Evolutionary conservation across 2,888 invertebrate species (phyloP), one percentile per base, ranked within the genome.

Genomic region (Hirtodrosophila histrioides): DNA sequence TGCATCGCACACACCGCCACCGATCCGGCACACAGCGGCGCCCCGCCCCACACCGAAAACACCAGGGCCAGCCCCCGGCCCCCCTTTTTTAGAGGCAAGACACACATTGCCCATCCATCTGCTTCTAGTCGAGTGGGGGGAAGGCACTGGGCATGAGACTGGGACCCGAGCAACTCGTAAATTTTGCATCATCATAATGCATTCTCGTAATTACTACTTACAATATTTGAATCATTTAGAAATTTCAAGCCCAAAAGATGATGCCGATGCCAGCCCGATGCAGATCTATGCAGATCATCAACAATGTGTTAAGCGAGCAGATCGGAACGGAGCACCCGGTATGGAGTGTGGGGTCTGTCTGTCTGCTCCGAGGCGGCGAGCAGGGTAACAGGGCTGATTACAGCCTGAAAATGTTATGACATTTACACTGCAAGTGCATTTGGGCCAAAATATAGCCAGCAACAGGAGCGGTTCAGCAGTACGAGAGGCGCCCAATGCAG

Each of bases 171-270:
- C 70, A 70, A 69, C 81, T 88, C 81, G 88, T 84, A 88, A 80
- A 84, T 86, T 88, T 84, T 72, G 87, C 83, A 88, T 85, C 86
- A 86, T 88, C 81, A 86, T 81, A 88, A 88, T 84, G 79, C 86
- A 77, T 81, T 86, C 78, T 78, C 72, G 88, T 81, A 89, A 90
- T 90, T 90, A 89, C 88, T 90, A 89, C 88, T 89, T 90, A 84
- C 88, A 83, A 89, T 90, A 82, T 90, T 89, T 88, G 86, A 90
- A 84, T 88, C 90, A 90, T 90, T 90, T 89, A 85, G 87, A 89
- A 88, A 82, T 86, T 76, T 69, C 56, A 46, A 43, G 41, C 75
- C 73, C 49, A 70, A 73, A 81, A 81, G 75, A 71, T 82, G 69
- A 74, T 69, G 68, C 33, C 55, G 9, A 37, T 48, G 31, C n/a